Conservation (phyloP, 2,797 vertebrate species). For the Pseudocheirus occidentalis region DNA sequence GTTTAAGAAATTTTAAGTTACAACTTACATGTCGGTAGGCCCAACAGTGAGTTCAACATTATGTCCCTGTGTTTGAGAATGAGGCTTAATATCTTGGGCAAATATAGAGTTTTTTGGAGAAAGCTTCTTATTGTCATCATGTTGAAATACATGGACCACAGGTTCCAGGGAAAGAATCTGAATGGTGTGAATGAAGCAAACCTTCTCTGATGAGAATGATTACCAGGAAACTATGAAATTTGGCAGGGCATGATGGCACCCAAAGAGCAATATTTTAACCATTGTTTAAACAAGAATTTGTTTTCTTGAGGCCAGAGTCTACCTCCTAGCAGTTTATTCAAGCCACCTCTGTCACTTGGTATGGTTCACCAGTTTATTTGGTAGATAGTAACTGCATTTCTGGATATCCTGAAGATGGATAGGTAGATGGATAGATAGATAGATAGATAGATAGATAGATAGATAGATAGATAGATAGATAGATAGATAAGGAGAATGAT, state of each 20-base stretch:
- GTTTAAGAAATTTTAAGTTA: not conserved
- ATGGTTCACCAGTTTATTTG: not conserved
- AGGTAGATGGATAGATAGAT: no score
- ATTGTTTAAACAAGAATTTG: slow-evolving; percentile 9
- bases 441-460: no score
- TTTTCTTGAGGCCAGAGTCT: slow-evolving; percentile 4
- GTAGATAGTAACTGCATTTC: slow-evolving; percentile 2
- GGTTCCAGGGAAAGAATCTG: not conserved
- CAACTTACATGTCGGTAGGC: not conserved
- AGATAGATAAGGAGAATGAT: no score
- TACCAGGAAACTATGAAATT: not conserved
- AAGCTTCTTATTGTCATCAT: not conserved
- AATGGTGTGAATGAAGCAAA: not conserved
- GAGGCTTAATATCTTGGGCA: not conserved
- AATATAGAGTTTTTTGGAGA: not conserved
- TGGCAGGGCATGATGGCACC: not conserved
- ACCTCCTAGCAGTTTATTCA: slow-evolving; percentile 11
- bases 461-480: no score
- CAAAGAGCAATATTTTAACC: not conserved
- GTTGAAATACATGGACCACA: not conserved
- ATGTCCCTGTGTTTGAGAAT: not conserved
- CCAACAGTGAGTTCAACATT: not conserved
- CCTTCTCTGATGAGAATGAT: not conserved
- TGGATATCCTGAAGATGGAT: not conserved
- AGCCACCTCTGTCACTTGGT: not conserved